Conservation (phyloP, 2,113 vertebrate species). For the Sapajus apella region DNA sequence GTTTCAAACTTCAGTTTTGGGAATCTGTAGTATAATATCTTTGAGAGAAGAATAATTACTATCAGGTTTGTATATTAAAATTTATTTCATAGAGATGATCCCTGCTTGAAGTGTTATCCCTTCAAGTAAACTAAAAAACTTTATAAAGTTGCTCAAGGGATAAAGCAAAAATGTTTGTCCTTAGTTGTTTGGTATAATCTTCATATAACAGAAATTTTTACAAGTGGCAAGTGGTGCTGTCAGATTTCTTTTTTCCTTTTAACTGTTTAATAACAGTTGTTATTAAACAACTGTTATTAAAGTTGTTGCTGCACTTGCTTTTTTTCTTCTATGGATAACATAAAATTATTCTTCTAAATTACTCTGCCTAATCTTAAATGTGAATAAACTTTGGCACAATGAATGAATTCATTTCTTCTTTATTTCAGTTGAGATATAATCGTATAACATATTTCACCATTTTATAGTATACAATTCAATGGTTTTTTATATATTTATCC, state of each 20-base stretch:
- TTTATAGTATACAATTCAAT: not conserved
- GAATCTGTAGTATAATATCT: not conserved
- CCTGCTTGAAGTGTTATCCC: not conserved
- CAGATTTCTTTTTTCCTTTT: not conserved
- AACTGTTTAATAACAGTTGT: not conserved
- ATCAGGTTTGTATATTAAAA: not conserved
- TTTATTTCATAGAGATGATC: not conserved
- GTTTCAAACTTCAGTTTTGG: not conserved
- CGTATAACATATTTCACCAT: not conserved
- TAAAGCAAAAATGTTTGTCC: not conserved
- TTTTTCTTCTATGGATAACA: not conserved
- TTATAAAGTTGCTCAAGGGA: not conserved
- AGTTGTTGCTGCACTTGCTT: not conserved
- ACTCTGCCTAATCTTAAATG: not conserved
- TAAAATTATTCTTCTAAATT: not conserved
- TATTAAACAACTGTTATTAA: too few species aligned
- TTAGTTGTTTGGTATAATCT: not conserved
- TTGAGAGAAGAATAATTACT: not conserved
- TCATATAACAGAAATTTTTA: not conserved
- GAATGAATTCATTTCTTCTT: not conserved
- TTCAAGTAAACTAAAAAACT: constrained; percentile 1
- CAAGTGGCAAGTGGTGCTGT: not conserved
- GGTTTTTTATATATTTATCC: not conserved
- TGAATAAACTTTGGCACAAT: not conserved
- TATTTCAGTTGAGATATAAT: not conserved